Evolutionary conservation across 2,113 vertebrate genomes (phyloP).

Genomic region (Corythoichthys intestinalis): DNA sequence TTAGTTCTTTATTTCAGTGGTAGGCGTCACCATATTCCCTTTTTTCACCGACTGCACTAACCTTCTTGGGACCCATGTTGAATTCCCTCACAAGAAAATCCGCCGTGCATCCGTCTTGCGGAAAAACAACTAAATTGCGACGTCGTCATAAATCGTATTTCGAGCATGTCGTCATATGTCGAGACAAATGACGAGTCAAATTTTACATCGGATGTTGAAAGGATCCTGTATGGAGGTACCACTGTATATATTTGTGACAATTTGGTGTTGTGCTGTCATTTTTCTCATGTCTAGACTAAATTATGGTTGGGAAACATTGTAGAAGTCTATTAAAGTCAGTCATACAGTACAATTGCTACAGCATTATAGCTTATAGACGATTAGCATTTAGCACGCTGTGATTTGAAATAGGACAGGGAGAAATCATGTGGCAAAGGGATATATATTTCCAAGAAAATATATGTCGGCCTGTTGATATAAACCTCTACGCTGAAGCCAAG

Average conservation of each 20-base stretch:
- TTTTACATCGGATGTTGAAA: too few species aligned
- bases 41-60: too few species aligned
- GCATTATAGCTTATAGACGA: constrained; percentile 14
- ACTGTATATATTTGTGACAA: not conserved
- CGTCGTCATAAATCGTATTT: too few species aligned
- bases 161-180: too few species aligned
- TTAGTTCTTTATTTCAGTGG: too few species aligned
- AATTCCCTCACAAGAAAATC: too few species aligned
- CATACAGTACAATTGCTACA: not conserved
- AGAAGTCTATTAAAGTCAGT: not conserved
- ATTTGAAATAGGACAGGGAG: constrained; percentile 3
- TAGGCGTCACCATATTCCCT: too few species aligned
- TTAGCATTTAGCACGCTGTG: constrained; percentile 31
- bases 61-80: too few species aligned
- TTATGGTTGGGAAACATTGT: not conserved
- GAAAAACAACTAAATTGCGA: too few species aligned
- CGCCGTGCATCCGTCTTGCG: too few species aligned
- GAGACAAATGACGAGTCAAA: too few species aligned
- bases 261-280: too few species aligned
- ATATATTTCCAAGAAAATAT: constrained; percentile 19
- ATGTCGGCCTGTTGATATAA: constrained; percentile 22
- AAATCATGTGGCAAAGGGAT: constrained; percentile 20
- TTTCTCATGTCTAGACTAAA: not conserved
- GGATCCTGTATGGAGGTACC: not conserved
- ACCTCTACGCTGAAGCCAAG: constrained; percentile 16